Base-by-base conservation (phyloP, 2,797 vertebrate species). In the Euthynnus affinis region DNA sequence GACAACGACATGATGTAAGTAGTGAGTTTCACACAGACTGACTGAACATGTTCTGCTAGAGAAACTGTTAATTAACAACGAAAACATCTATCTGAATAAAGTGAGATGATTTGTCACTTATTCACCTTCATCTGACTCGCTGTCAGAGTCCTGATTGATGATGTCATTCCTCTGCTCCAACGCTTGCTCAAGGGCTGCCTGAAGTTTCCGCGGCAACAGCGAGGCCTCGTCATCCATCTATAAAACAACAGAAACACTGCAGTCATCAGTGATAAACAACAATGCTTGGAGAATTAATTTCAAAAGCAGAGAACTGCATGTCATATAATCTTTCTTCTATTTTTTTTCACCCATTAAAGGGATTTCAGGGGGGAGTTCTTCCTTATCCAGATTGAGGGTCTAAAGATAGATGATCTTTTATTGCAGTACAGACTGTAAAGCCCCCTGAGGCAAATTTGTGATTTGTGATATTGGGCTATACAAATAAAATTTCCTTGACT, bases 161-260 rank as follows among this genome's bases (percentile, higher is more conserved):
- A 99, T 95, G 90, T 99, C 97, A 29, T 96, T 98, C 92, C 98
- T 98, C 92, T 98, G 97, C 91, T 99, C 98, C 61, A 99, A 95
- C 73, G 97, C 97, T 93, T 99, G 98, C 94, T 99, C 98, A 85
- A 99, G 96, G 92, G 98, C 98, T 1, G 97, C 96, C 93, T 99
- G 98, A 80, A 99, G 81, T 96, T 99, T 99, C 93, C 98, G 97
- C 69, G 98, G 98, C 91, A 99, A 95, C 76, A 99, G 88, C 0
- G 97, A 97, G 87, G 98, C 98, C 89, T 99, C 98, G 42, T 99
- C 98, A 76, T 99, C 98, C 98, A 99, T 97, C 98, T 99, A 85
- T 84, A 68, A 87, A 32, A 87, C 90, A 90, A 67, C 23, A 18
- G 40, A 80, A 87, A 85, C 73, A 78, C 27, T 53, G 60, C 51